A percentile compares a stretch with the other conserved stretches of the same genome.
phyloP scores from a whole-genome alignment of 1,140 invertebrate species.

The Orchesella cincta region DNA sequence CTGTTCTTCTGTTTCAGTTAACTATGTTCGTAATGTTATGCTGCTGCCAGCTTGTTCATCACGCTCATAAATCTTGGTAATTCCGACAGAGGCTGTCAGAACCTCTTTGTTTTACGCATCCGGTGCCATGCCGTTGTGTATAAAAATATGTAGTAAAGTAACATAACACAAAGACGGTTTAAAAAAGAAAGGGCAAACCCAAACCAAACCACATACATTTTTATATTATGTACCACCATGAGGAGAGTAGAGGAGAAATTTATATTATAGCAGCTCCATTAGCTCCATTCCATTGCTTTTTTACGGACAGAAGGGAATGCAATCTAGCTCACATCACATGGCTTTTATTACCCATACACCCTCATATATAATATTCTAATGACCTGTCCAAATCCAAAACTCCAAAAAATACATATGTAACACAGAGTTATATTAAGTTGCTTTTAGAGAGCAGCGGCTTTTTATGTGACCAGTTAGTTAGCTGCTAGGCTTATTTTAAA shows the following conservation, averaged over 20 bases:
- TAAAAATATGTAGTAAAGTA: background rate
- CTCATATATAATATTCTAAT: conserved; percentile 23
- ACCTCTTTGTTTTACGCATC: conserved; percentile 28
- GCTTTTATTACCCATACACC: background rate
- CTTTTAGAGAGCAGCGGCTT: too few species aligned
- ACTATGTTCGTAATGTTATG: too few species aligned
- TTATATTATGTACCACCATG: too few species aligned
- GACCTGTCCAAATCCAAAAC: conserved; percentile 24
- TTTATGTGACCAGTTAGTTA: too few species aligned
- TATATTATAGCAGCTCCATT: background rate
- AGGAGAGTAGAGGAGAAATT: too few species aligned
- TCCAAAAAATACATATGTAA: too few species aligned
- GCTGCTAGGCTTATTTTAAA: too few species aligned
- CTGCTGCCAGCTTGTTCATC: conserved; percentile 15
- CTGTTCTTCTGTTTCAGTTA: background rate
- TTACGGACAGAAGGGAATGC: background rate
- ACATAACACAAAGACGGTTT: background rate
- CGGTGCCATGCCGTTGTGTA: conserved; percentile 18
- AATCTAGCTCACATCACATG: background rate
- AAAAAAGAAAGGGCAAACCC: background rate
- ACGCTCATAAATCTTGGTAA: conserved; percentile 21
- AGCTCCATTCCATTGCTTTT: background rate
- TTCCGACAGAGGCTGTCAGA: conserved; percentile 27
- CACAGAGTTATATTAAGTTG: too few species aligned
- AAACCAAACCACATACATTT: background rate